Evolutionary conservation across 1,140 invertebrate species (phyloP), one percentile per base, ranked within the genome.

Genomic region (Heterodera schachtii): DNA sequence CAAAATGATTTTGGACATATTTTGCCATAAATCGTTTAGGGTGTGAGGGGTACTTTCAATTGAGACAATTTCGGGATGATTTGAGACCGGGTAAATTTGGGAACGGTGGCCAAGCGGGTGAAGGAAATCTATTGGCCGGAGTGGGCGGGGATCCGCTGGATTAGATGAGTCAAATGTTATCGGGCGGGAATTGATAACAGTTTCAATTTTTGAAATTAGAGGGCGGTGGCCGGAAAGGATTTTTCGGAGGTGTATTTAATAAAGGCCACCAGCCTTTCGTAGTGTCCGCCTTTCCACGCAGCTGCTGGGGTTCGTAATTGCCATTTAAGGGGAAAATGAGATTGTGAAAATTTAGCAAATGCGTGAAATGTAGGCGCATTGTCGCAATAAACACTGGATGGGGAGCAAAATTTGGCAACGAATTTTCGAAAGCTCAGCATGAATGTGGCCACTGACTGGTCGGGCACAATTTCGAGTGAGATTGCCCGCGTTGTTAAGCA

Each of bases 381-480:
- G 21, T 79, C 78, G 3, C 11, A 79, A 31, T 70, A 74, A 19
- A 75, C 47, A 13, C 13, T 44, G 0, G 41, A 43, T 0, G 78
- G 78, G 4, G 21, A 4, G 3, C 75, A 3, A 19, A 19, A 78
- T n/a, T 79, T 78, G 75, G 79, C 81, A 19, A 6, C 69, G 57
- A 81, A 81, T 43, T 79, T 9, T 3, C 79, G 81, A n/a, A 81
- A 81, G 0, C 79, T 79, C n/a, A 73, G 21, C 16, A 83, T 8
- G 13, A 73, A 21, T 0, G 52, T 43, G 41, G 52, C 8, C 7
- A 9, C 67, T 6, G 79, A 41, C 4, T 16, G 16, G 0, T 82
- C 81, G 1, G 19, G n/a, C 41, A 73, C 66, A 7, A 21, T 16
- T 19, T 81, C 79, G 8, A 81, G 78, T 1, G 49, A 47, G 2